Base-by-base conservation (phyloP, 2,888 invertebrate species). In the Tipula confusa region DNA sequence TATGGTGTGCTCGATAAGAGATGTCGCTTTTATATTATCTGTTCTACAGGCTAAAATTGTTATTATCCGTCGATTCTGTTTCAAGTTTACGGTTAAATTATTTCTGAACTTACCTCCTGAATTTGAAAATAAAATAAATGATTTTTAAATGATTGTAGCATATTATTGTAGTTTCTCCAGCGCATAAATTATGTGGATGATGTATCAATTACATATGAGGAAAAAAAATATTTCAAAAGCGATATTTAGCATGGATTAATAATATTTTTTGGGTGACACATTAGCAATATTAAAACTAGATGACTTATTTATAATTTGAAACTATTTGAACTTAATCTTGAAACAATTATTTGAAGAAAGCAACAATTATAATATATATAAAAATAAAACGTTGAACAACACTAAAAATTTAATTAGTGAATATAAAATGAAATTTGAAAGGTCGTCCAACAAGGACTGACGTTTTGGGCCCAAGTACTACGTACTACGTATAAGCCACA, bases 191-290 rank as follows among this genome's bases (percentile, higher is more conserved):
- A 64, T 64, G 64, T 64, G 64, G 64, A 64, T 64, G 64, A 64
- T 64, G 64, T 64, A 64, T 64, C 64, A 64, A 64, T 64, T 64
- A 64, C 64, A 64, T 64, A 64, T 64, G 64, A 64, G 64, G 64
- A 64, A 64, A 64, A 64, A 43, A 64, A 64, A 48, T n/a, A n/a
- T n/a, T 48, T 64, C 64, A 64, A 64, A n/a, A 64, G 64, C 64
- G 64, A 64, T 64, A 64, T 64, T 64, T 64, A 64, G 64, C 64
- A 24, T 64, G 64, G 64, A 64, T 64, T 64, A 64, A 64, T 64
- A 64, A 24, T 64, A 2, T 11, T 24, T 24, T 64, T 24, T 64
- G 64, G 64, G 24, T 24, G 64, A 24, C 24, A 43, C 43, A 15
- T 64, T 24, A 24, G 24, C 64, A 64, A 24, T 9, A 43, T 4